phyloP scores from a whole-genome alignment of 2,113 vertebrate species.

The Lanius ludovicianus region DNA sequence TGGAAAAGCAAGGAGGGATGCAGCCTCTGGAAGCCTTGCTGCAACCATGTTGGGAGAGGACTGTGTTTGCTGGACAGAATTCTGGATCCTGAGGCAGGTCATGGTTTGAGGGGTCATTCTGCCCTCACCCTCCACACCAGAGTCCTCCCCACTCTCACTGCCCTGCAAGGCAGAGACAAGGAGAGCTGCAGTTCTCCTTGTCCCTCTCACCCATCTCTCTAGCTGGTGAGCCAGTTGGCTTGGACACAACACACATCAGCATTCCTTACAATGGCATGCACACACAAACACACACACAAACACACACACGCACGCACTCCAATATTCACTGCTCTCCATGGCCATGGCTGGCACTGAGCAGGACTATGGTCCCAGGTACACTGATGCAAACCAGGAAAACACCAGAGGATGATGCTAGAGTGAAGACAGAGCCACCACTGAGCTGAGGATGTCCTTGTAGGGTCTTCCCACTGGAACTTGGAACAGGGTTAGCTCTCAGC shows the following conservation, averaged over 20 bases:
- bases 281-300: background rate
- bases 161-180: background rate
- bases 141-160: background rate
- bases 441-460: background rate
- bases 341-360: background rate
- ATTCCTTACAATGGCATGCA: background rate
- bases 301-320: background rate
- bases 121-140: fast-evolving
- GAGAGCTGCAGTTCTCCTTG: background rate
- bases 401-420: background rate
- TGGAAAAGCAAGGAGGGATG: background rate
- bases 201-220: background rate
- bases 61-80: background rate
- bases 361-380: background rate
- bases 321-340: background rate
- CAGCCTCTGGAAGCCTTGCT: background rate
- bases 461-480: background rate
- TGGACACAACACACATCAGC: background rate
- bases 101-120: background rate
- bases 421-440: background rate
- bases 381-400: background rate
- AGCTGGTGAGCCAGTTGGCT: background rate
- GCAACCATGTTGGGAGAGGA: background rate
- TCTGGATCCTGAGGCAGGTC: background rate
- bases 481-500: background rate